Evolutionary conservation across 2,888 invertebrate genomes (phyloP), one percentile per base, ranked within the genome.

Genomic region (Euclidia mi): DNA sequence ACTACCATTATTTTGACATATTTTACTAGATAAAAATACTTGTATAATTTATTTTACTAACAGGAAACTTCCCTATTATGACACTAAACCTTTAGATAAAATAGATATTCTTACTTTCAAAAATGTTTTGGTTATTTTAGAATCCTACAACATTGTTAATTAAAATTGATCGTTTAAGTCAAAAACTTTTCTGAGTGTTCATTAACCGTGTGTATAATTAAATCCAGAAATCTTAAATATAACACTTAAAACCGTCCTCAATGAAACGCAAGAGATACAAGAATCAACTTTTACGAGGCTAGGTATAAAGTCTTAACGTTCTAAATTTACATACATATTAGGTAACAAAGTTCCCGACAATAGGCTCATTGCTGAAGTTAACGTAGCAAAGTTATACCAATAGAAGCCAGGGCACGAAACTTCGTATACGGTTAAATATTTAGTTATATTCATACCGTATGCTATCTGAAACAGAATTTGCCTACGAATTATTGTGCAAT

Each of bases 321-420:
- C 51, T 25, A 72, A 64, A 76, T 71, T 76, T 49, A 45, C 70
- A 71, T 71, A 68, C 51, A 68, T 67, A 72, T 72, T 58, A 68
- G 42, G 56, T 56, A 55, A 59, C 65, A 51, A 72, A 65, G 60
- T 68, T 60, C 11, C 25, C 38, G 3, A 52, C 53, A 53, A 57
- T 68, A 60, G 65, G 56, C 60, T 37, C 37, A 10, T 43, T 14
- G 15, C 11, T 43, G 18, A 29, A 48, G 55, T 56, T 52, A 48
- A 49, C 20, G 44, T 56, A 40, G 14, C 37, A 51, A 72, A 72
- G 69, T 76, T 64, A 37, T 18, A 44, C 35, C 29, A 44, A 43
- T 56, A 41, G 53, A 49, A 56, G 52, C 49, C 42, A 31, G 38
- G 52, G 15, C n/a, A 3, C 15, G 38, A 51, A 56, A 56, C 52